phyloP scores from a whole-genome alignment of 2,888 invertebrate genomes.

The Pyrrhia umbra region DNA sequence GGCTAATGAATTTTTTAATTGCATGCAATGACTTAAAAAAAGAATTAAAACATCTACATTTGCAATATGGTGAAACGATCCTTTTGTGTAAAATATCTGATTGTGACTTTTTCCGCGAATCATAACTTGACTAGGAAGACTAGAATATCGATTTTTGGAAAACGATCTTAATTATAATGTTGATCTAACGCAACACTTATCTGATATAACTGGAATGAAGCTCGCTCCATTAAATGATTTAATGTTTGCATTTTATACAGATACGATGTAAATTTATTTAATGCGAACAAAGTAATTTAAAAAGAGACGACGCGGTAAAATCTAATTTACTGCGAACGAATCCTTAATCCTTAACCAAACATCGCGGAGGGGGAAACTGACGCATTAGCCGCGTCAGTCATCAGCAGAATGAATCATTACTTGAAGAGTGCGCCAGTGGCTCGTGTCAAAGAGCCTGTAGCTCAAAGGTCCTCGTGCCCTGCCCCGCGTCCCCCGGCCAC shows the following conservation, averaged over 20 bases:
- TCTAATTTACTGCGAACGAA: conserved; percentile 74
- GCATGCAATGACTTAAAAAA: too few relatives aligned
- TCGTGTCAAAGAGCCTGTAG: conserved; percentile 89
- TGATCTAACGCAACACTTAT: conserved; percentile 26
- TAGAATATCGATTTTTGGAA: conserved; percentile 3
- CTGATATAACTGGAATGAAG: conserved; percentile 27
- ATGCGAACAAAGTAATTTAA: conserved; percentile 64
- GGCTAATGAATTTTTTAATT: conserved; percentile 28
- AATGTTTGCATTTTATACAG: conserved; percentile 50
- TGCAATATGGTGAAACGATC: background rate
- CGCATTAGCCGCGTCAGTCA: conserved; percentile 89
- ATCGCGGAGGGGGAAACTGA: conserved; percentile 77
- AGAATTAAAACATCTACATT: background rate
- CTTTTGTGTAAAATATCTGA: background rate
- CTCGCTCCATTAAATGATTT: conserved; percentile 28
- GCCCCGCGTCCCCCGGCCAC: conserved; percentile 64
- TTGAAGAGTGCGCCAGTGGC: conserved; percentile 90
- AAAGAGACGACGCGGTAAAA: conserved; percentile 67
- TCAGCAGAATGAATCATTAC: conserved; percentile 90
- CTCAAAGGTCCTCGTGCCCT: conserved; percentile 86
- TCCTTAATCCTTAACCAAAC: conserved; percentile 83
- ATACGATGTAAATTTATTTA: conserved; percentile 52
- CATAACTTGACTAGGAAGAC: background rate
- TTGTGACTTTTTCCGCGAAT: background rate
- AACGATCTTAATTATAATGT: conserved; percentile 41